A percentile compares a stretch with the other conserved stretches of the same genome.
These are phyloP conservation scores for Lissonota sp. DNA, from an alignment of 2,888 invertebrate genomes.

Conservation along the genomic window DNA sequence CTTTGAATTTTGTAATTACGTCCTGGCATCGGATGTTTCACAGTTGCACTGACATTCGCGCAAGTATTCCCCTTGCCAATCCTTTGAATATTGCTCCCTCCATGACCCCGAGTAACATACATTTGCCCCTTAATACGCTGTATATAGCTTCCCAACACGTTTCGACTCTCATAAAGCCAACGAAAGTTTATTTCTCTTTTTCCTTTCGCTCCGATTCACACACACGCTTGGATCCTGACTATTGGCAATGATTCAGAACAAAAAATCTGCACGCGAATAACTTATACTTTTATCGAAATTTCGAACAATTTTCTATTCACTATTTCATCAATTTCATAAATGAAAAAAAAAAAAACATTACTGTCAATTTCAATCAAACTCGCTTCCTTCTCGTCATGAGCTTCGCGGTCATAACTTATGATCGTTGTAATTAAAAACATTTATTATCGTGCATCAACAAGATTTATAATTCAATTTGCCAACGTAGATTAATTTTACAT, in stretches of 20 bases:
- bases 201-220: conserved; percentile 39
- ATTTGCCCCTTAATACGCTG: background rate
- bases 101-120: conserved; percentile 3
- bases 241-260: conserved; percentile 28
- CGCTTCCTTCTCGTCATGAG: too few species aligned
- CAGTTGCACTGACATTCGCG: conserved; percentile 16
- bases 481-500: too few species aligned
- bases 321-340: background rate
- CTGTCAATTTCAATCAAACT: too few species aligned
- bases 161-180: conserved; percentile 30
- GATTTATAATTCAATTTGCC: too few species aligned
- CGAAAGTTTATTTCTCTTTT: conserved; percentile 43
- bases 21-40: conserved; percentile 11
- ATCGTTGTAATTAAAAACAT: too few species aligned
- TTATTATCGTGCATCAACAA: too few species aligned
- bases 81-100: conserved; percentile 7
- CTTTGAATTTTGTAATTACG: conserved; percentile 42
- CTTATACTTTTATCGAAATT: conserved; percentile 43
- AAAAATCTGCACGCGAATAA: conserved; percentile 8
- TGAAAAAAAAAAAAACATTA: background rate
- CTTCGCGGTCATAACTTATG: too few species aligned
- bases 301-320: background rate
- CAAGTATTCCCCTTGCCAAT: background rate
- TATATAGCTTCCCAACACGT: background rate
- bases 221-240: conserved; percentile 32